Conservation (phyloP, 2,797 vertebrate species). For the Pelobates cultripes region DNA sequence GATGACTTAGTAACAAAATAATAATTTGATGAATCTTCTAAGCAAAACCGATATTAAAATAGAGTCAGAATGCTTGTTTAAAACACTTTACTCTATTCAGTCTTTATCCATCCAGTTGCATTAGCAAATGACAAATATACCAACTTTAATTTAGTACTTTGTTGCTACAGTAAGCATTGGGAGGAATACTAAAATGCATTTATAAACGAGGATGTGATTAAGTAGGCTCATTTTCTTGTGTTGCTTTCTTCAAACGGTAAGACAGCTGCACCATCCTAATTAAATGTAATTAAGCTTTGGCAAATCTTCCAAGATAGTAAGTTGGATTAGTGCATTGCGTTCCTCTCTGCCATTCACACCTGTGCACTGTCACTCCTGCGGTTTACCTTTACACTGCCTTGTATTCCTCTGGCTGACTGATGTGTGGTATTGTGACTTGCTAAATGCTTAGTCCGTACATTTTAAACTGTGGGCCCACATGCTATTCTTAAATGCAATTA, state of each 20-base stretch:
- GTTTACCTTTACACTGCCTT: neutral
- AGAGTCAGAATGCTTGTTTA: neutral
- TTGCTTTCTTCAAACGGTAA: slow-evolving; percentile 47
- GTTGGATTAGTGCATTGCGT: slow-evolving; percentile 27
- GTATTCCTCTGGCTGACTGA: neutral
- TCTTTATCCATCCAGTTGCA: neutral
- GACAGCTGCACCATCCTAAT: slow-evolving; percentile 54
- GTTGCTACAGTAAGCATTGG: slow-evolving; percentile 36
- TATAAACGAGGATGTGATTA: slow-evolving; percentile 51
- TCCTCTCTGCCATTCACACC: slow-evolving; percentile 19
- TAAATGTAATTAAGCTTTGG: slow-evolving; percentile 55
- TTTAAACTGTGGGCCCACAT: neutral
- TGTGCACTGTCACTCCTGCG: slow-evolving; percentile 12
- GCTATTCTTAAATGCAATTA: slow-evolving; percentile 5
- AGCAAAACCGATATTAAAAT: neutral
- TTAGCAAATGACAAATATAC: slow-evolving; percentile 15
- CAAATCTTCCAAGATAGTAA: slow-evolving; percentile 37
- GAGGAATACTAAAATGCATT: slow-evolving; percentile 34
- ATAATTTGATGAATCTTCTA: neutral
- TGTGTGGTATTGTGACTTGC: neutral
- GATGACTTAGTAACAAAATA: neutral
- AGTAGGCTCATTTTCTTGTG: slow-evolving; percentile 49
- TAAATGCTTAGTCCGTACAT: neutral
- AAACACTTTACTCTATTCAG: neutral
- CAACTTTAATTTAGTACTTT: slow-evolving; percentile 37